A percentile compares a stretch with the other conserved stretches of the same genome.
phyloP scores from a whole-genome alignment of 2,113 vertebrate genomes.

The Platichthys stellatus region DNA sequence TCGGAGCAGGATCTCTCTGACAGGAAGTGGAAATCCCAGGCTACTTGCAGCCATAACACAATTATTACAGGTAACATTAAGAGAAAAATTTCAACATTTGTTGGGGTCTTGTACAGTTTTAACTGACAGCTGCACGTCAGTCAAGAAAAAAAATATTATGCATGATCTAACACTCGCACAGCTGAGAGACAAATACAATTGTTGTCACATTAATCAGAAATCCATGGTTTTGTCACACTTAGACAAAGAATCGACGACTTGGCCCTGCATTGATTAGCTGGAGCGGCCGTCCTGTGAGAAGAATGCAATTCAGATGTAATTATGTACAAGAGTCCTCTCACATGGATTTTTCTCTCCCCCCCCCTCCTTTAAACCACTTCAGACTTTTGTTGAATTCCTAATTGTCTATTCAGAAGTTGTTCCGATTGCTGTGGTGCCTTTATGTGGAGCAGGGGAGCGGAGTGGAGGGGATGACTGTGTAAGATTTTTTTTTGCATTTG shows the following conservation, averaged over 20 bases:
- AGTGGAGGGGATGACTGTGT: conserved; percentile 43
- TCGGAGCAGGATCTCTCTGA: no score
- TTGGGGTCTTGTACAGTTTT: not conserved
- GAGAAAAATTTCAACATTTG: not conserved
- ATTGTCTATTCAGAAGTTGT: conserved; percentile 67
- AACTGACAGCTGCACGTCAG: not conserved
- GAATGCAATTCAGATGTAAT: conserved; percentile 48
- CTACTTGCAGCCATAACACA: no score
- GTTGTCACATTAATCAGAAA: conserved; percentile 43
- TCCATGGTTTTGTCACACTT: conserved; percentile 41
- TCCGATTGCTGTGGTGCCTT: conserved; percentile 51
- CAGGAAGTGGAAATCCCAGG: no score
- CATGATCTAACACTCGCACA: not conserved
- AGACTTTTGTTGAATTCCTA: conserved; percentile 56
- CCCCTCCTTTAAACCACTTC: conserved; percentile 45
- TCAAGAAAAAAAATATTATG: not conserved
- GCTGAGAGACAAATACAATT: conserved; percentile 13
- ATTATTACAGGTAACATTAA: not conserved
- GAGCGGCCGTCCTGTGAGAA: conserved; percentile 34
- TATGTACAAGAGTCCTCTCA: conserved; percentile 42
- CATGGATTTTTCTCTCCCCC: conserved; percentile 17
- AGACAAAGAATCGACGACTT: conserved; percentile 47
- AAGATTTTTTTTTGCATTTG: conserved; percentile 69
- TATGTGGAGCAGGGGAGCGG: conserved; percentile 27
- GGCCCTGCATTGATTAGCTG: conserved; percentile 34